phyloP scores from a whole-genome alignment of 2,113 vertebrate species.

The Micronycteris hirsuta region DNA sequence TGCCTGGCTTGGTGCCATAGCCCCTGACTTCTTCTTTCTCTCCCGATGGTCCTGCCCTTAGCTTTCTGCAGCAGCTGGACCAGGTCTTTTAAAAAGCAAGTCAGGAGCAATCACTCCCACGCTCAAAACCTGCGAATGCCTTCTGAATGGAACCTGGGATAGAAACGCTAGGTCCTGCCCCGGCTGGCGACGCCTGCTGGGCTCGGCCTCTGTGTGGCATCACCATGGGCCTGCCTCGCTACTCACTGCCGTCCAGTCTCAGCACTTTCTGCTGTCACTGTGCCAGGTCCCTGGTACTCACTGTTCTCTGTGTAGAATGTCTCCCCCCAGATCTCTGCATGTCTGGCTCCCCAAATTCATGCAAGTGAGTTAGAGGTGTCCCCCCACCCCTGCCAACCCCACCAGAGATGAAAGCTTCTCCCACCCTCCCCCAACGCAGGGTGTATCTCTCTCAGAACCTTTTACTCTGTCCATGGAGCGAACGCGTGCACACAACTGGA shows the following conservation, averaged over 20 bases:
- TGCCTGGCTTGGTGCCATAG: fast-evolving
- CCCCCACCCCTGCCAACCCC: no score
- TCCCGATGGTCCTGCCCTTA: no score
- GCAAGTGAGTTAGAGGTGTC: neutral
- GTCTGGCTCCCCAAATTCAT: neutral
- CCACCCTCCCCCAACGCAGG: neutral
- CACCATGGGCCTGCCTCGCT: no score
- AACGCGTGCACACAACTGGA: fast-evolving
- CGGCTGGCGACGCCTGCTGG: fast-evolving
- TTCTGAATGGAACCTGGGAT: neutral
- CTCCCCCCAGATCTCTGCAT: neutral
- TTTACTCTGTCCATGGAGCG: fast-evolving
- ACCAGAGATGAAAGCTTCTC: neutral
- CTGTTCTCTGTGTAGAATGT: neutral
- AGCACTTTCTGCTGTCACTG: fast-evolving
- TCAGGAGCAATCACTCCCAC: fast-evolving
- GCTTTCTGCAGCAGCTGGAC: neutral
- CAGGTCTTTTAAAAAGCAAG: neutral
- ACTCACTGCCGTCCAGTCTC: neutral
- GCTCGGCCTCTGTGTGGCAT: neutral
- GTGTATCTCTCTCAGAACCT: neutral
- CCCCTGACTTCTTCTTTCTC: neutral
- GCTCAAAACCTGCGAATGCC: fast-evolving
- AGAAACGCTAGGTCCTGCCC: neutral
- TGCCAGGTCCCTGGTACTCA: neutral